These are phyloP conservation scores for Cephus sareptanus DNA, from an alignment of 2,888 invertebrate genomes.

Conservation along the genomic window DNA sequence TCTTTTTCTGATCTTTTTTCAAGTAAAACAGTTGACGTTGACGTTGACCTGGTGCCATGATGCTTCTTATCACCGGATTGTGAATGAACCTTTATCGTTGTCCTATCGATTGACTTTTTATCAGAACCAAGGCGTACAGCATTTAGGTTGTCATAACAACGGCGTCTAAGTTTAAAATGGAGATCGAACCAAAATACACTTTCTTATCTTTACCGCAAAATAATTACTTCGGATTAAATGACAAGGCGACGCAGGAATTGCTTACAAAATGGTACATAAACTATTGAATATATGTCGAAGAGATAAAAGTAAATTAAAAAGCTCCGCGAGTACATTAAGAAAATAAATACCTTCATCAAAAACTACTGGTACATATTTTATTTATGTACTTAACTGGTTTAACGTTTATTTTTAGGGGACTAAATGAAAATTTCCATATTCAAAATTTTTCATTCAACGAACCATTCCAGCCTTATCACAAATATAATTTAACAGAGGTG, in stretches of 20 bases:
- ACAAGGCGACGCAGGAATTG: constrained; percentile 48
- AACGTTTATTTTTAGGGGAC: constrained; percentile 54
- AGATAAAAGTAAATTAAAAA: background rate
- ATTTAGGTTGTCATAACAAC: background rate
- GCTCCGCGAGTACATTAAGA: background rate
- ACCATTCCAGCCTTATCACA: constrained; percentile 62
- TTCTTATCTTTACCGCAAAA: constrained; percentile 56
- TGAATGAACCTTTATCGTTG: constrained; percentile 8
- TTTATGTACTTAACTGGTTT: background rate
- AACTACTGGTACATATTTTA: background rate
- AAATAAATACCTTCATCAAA: background rate
- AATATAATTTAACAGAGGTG: constrained; percentile 63
- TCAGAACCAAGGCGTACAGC: background rate
- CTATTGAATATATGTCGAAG: background rate
- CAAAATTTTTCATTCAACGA: constrained; percentile 66
- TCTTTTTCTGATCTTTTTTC: constrained; percentile 58
- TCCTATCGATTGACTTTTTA: constrained; percentile 2
- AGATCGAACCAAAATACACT: constrained; percentile 57
- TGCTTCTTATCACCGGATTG: background rate
- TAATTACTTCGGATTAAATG: constrained; percentile 44
- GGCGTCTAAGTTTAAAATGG: constrained; percentile 46
- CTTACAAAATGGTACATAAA: constrained; percentile 62
- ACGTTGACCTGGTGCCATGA: constrained; percentile 61
- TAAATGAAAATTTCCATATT: constrained; percentile 58
- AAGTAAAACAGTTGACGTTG: constrained; percentile 54